Base-by-base conservation (phyloP, 2,797 vertebrate species). In the Sebastes iracundus region DNA sequence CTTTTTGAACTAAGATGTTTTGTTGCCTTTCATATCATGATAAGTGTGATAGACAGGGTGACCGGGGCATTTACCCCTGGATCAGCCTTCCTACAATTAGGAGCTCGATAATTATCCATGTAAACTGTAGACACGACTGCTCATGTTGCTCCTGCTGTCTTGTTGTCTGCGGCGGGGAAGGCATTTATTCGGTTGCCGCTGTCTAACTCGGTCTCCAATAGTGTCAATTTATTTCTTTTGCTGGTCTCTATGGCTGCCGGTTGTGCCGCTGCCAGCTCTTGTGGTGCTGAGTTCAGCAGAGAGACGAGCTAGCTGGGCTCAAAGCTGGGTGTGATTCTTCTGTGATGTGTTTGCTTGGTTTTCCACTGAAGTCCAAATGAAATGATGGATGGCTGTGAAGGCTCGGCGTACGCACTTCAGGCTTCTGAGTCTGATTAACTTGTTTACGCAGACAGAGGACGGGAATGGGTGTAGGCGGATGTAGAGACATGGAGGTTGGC, bases 361-460 rank as follows among this genome's bases (percentile, higher is more conserved):
- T 92, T 88, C 87, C 79, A 80, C 80, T 38, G 42, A 64, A 89
- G 80, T 82, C 88, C 67, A 89, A 88, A 92, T 91, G 68, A 86
- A 87, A 89, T 90, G 92, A 96, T 88, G 84, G 86, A 93, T 90
- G 84, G 81, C 75, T 81, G 67, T 25, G 64, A 85, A 61, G 77
- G 81, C 61, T 79, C 55, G 7, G 73, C 27, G 63, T 27, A 53
- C 6, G 49, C n/a, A 53, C 49, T n/a, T 10, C 84, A 89, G 73
- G 83, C 88, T 83, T 91, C 88, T 78, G 87, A 88, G 83, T 89
- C 72, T 91, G 88, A 93, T 93, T 87, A 92, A 91, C 58, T 87
- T 94, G 91, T 94, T 95, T 92, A 92, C 71, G 69, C 72, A 82
- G 87, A 90, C 65, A 73, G 65, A 77, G 71, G 69, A 74, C 7